Evolutionary conservation across 2,797 vertebrate genomes (phyloP), one percentile per base, ranked within the genome.

Genomic region (Lepus oiostolus): DNA sequence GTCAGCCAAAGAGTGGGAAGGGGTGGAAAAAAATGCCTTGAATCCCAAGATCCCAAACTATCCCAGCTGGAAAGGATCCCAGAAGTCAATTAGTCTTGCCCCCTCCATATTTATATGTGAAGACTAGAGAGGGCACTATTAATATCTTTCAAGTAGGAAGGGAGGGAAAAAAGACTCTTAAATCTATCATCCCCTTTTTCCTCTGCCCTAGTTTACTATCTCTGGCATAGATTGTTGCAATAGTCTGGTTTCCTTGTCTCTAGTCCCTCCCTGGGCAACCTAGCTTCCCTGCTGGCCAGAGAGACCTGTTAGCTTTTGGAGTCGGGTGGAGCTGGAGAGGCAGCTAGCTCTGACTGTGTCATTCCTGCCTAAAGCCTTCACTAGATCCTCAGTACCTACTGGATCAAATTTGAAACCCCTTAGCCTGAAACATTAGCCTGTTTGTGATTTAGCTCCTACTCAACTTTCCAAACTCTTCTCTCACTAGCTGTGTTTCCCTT

Each of bases 151-250:
- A 75, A 85, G 79, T 86, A 82, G 16, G 26, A 83, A 81, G 26
- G 32, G 52, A 86, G 35, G 21, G 50, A 50, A 32, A 71, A 90
- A 24, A 1, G 77, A 71, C 10, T 94, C 70, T 94, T 85, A 88
- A 58, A 92, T 58, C 5, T 21, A 82, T 9, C 24, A 58, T 82
- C 54, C 22, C 26, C 5, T 90, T 94, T 58, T 71, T 76, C 58
- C 67, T 95, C 83, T 94, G 54, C 35, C 52, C 8, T 71, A 90
- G 65, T 93, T 96, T 93, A 87, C 24, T 83, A 54, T 90, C 26
- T 82, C 13, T 83, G 12, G 30, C n/a, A 74, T 82, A n/a, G 30
- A 95, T 83, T 89, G 4, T 72, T 90, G 22, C n/a, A 92, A 85
- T 35, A 74, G 30, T 19, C 75, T 96, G 14, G 14, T 65, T 93